A percentile compares a stretch with the other conserved stretches of the same genome.
phyloP scores from a whole-genome alignment of 2,113 vertebrate species.

The Microcebus tavaratra region DNA sequence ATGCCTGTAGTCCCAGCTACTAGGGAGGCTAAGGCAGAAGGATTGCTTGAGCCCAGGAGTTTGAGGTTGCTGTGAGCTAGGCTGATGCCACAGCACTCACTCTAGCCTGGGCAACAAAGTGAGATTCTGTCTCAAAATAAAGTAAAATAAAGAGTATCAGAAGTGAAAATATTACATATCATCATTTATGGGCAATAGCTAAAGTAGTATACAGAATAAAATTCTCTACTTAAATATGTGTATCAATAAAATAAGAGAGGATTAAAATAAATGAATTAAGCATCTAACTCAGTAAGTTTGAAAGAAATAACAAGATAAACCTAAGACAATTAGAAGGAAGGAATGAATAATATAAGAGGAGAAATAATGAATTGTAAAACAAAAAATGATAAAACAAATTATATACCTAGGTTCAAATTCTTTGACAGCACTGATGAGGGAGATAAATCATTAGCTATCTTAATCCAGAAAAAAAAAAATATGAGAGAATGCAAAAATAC shows the following conservation, averaged over 20 bases:
- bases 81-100: too few species aligned
- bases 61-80: too few species aligned
- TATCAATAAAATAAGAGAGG: not conserved
- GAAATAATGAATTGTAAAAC: not conserved
- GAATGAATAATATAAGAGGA: not conserved
- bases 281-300: not conserved
- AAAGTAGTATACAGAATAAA: not conserved
- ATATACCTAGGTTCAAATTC: not conserved
- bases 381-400: not conserved
- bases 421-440: not conserved
- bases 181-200: not conserved
- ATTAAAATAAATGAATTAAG: not conserved
- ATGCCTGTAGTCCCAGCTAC: too few species aligned
- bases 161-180: not conserved
- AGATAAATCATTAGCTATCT: not conserved
- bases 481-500: not conserved
- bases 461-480: not conserved
- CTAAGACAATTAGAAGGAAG: not conserved
- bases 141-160: not conserved
- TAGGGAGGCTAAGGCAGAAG: too few species aligned
- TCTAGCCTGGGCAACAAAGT: too few species aligned
- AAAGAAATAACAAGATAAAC: not conserved
- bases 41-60: too few species aligned
- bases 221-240: not conserved
- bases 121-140: too few species aligned